A percentile compares a stretch with the other conserved stretches of the same genome.
phyloP scores from a whole-genome alignment of 2,888 invertebrate genomes.

The Drosophila nigritarsus region DNA sequence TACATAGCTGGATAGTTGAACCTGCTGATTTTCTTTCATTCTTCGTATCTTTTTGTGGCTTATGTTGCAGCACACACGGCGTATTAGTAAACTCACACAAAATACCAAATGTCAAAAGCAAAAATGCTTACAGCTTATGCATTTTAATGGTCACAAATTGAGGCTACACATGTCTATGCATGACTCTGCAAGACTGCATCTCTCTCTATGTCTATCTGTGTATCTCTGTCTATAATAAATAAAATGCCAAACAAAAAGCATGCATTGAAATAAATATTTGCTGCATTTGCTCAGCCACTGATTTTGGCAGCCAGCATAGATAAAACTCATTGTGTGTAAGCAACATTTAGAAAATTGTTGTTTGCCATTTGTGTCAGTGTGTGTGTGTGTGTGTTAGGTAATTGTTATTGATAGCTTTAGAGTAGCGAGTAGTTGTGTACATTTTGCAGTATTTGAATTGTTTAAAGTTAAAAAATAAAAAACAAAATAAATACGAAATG shows the following conservation, averaged over 20 bases:
- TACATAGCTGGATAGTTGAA: slow-evolving; percentile 6
- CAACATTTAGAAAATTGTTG: background rate
- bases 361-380: background rate
- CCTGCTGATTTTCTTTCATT: slow-evolving; percentile 5
- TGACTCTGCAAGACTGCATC: background rate
- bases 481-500: background rate
- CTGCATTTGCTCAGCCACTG: slow-evolving; percentile 33
- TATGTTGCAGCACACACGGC: slow-evolving; percentile 44
- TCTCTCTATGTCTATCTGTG: background rate
- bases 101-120: slow-evolving; percentile 60
- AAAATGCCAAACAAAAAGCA: slow-evolving; percentile 58
- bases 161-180: slow-evolving; percentile 41
- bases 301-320: slow-evolving; percentile 46
- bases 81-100: slow-evolving; percentile 65
- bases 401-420: slow-evolving; percentile 11
- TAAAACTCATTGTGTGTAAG: slow-evolving; percentile 5
- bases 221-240: slow-evolving; percentile 50
- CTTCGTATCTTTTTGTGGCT: background rate
- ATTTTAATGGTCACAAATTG: slow-evolving; percentile 78
- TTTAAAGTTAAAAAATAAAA: background rate
- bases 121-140: slow-evolving; percentile 68
- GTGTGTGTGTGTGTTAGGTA: background rate
- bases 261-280: slow-evolving; percentile 65
- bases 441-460: background rate
- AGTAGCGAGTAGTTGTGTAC: background rate